These are phyloP conservation scores for Malaclemys terrapin DNA, from an alignment of 2,113 vertebrate genomes.

Conservation along the genomic window DNA sequence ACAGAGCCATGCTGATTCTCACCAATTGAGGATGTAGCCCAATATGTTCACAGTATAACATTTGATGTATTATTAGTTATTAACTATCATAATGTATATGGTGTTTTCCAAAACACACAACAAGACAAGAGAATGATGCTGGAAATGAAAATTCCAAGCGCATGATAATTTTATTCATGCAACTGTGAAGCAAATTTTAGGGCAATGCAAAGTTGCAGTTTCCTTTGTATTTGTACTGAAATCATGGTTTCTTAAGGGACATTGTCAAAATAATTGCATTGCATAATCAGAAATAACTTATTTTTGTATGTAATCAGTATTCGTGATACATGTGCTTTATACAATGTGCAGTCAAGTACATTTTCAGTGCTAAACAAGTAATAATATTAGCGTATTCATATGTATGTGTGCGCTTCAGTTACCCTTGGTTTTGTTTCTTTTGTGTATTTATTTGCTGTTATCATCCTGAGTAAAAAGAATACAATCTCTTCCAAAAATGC, in stretches of 20 bases:
- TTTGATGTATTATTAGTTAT: conserved; percentile 11
- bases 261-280: conserved; percentile 16
- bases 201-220: conserved; percentile 10
- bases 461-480: background rate
- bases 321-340: background rate
- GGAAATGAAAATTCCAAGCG: background rate
- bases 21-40: background rate
- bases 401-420: background rate
- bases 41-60: background rate
- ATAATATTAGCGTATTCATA: background rate
- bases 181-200: conserved; percentile 36
- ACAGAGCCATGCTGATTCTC: background rate
- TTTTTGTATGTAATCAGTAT: conserved; percentile 1
- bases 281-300: conserved; percentile 23
- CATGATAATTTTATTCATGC: conserved; percentile 18
- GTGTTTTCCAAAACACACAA: conserved; percentile 17
- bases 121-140: background rate
- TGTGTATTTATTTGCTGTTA: background rate
- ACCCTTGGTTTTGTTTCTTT: background rate
- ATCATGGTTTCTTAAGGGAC: background rate
- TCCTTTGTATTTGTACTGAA: conserved; percentile 45
- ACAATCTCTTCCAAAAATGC: background rate
- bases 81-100: background rate
- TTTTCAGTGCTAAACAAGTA: conserved; percentile 27
- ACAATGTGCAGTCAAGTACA: background rate